Evolutionary conservation across 2,113 vertebrate genomes (phyloP), one percentile per base, ranked within the genome.

Genomic region (Lethenteron camtschaticum): DNA sequence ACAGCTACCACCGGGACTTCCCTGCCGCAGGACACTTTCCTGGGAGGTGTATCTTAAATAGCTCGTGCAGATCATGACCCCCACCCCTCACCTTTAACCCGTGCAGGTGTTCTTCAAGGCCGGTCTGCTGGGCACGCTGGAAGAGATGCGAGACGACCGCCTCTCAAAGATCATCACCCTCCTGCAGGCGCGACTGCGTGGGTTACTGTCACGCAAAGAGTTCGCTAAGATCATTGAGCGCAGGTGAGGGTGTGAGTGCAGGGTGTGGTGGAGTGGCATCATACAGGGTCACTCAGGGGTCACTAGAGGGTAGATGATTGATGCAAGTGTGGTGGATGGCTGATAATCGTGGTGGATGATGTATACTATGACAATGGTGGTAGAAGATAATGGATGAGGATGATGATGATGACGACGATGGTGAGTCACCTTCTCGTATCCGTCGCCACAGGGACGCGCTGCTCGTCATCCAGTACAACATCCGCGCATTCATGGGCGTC

Each of bases 391-490:
- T 41, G 24, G 24, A 41, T 41, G 24, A 41, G 24, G 24, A 41
- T 41, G 24, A 41, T 41, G 24, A 41, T 41, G 24, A 41, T 41
- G 24, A 41, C 24, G 24, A 41, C 24, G 24, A 41, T 41, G 41
- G 41, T 41, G 41, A 41, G 41, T 12, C 18, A 57, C 14, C 24
- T 13, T 20, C 55, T 10, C 11, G 11, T 58, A 41, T 41, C 41
- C 41, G 41, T 41, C 41, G 41, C 41, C 41, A 41, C 57, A 82
- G 77, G 73, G 83, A 86, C 16, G 86, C 90, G 18, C 78, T 95
- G 68, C 85, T 87, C 73, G 87, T 94, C 72, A 95, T 95, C 74
- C 86, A 94, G 77, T 95, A 87, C 87, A 96, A 95, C 73, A 87
- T 95, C 72, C 82, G 87, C 1, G 86, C 91, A 72, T 95, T 96